Base-by-base conservation (phyloP, 2,888 invertebrate genomes). In the Melieria crassipennis region DNA sequence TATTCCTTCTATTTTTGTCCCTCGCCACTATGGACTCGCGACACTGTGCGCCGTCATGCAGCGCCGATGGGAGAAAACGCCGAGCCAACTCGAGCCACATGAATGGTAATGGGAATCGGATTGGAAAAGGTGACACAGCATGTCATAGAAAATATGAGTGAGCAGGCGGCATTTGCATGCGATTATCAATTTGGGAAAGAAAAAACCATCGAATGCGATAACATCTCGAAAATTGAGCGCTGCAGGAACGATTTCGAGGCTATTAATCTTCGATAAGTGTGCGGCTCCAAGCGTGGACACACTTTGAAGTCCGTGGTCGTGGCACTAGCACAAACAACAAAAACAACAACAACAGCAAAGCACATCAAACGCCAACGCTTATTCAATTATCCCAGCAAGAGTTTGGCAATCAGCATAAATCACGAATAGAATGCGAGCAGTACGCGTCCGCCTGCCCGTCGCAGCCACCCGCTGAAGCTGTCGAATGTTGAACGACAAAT, bases 301-400 rank as follows among this genome's bases (percentile, higher is more conserved):
- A 16, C 63, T 63, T 63, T 69, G 63, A 69, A 69, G 63, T 69
- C 55, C 7, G 30, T 30, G 50, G 46, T 48, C 48, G 55, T 43
- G 45, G 43, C 30, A 45, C 45, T 46, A 65, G 64, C 6, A 52
- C 16, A 30, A 52, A 47, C 42, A 42, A 48, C 52, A 55, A 11
- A 43, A 47, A 45, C 60, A 65, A 10, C 7, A 46, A 30, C 52
- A 43, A 30, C n/a, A 45, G 46, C 30, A 52, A 55, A 52, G 48
- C 30, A 69, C 69, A 70, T 64, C 70, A 70, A 70, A 65, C 43
- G 64, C 58, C 61, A 69, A 57, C 55, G 52, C 58, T 70, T 70
- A 70, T 65, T 70, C 64, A 65, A 70, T 70, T 70, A 70, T 70
- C 70, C 16, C 70, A 70, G 70, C 64, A 64, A 57, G 70, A 57